Base-by-base conservation (phyloP, 2,888 invertebrate species). In the Sturmia bella region DNA sequence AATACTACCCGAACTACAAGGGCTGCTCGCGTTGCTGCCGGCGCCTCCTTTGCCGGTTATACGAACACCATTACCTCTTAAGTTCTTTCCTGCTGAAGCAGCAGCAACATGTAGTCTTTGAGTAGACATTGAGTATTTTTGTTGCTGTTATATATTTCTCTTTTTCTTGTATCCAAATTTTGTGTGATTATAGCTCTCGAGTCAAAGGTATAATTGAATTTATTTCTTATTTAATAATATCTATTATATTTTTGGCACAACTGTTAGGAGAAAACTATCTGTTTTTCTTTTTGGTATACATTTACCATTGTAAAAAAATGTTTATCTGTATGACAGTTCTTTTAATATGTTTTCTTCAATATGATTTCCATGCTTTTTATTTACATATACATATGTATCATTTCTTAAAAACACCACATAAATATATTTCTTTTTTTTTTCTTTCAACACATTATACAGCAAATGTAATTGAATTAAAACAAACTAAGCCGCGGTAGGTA, bases 1-100 rank as follows among this genome's bases (percentile, higher is more conserved):
- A n/a, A 87, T 84, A 83, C 87, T 89, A 74, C 86, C 87, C 11
- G 88, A 89, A 84, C 89, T 89, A 82, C 88, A 89, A 64, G 85
- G 86, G 72, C 88, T 89, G 77, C 87, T 88, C 9, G 84, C 63
- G 41, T 81, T 83, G 66, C 85, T 84, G 43, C 84, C 81, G n/a
- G 63, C 61, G 13, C 66, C 52, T 24, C 61, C 80, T 24, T 68
- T 69, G 17, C 68, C 43, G 9, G 54, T n/a, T 0, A 41, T 12
- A 24, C 59, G 63, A 41, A 70, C 52, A 48, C 37, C 21, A 48
- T 43, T 59, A 11, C 50, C 27, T 12, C 39, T 19, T 19, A 7
- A 32, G 6, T 27, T 43, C 74, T 54, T 43, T 32, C 13, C 50
- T 48, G 41, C 52, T 41, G 69, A 59, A 73, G 80, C 79, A 41